A percentile compares a stretch with the other conserved stretches of the same genome.
phyloP scores from a whole-genome alignment of 2,888 invertebrate genomes.

The Sesia apiformis region DNA sequence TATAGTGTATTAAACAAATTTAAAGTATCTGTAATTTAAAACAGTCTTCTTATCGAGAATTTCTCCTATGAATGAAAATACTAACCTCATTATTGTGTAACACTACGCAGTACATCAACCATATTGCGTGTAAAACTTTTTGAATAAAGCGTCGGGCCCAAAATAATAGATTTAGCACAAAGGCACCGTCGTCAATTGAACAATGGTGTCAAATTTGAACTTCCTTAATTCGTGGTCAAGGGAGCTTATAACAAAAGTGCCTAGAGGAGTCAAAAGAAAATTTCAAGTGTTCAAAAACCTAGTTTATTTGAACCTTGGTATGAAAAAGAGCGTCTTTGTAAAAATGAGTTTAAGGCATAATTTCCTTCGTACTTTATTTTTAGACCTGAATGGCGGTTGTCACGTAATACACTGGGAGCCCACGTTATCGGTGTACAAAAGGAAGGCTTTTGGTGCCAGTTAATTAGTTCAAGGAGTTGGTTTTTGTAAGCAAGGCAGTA shows the following conservation, averaged over 20 bases:
- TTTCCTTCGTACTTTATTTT: not conserved
- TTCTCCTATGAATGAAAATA: too few species aligned
- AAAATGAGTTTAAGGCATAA: not conserved
- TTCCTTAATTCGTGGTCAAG: slow-evolving; percentile 1
- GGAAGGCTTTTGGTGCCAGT: slow-evolving; percentile 28
- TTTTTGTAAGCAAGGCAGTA: slow-evolving; percentile 11
- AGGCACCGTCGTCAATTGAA: not conserved
- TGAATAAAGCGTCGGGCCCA: not conserved
- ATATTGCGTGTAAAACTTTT: not conserved
- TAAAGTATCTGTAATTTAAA: too few species aligned
- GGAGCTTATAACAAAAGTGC: not conserved
- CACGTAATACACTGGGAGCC: slow-evolving; percentile 7
- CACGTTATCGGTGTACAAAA: slow-evolving; percentile 11
- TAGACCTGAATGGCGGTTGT: slow-evolving; percentile 9
- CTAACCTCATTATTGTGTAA: too few species aligned
- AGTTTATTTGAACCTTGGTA: slow-evolving; percentile 1
- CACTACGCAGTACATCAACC: too few species aligned
- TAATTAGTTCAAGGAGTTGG: slow-evolving; percentile 30
- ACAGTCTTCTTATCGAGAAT: too few species aligned
- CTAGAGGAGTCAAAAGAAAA: slow-evolving; percentile 1
- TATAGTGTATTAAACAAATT: too few species aligned
- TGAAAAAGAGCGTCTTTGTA: too few species aligned
- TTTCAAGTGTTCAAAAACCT: not conserved
- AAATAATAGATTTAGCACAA: not conserved
- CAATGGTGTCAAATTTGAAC: slow-evolving; percentile 1